phyloP scores from a whole-genome alignment of 2,113 vertebrate genomes.

The Arothron firmamentum region DNA sequence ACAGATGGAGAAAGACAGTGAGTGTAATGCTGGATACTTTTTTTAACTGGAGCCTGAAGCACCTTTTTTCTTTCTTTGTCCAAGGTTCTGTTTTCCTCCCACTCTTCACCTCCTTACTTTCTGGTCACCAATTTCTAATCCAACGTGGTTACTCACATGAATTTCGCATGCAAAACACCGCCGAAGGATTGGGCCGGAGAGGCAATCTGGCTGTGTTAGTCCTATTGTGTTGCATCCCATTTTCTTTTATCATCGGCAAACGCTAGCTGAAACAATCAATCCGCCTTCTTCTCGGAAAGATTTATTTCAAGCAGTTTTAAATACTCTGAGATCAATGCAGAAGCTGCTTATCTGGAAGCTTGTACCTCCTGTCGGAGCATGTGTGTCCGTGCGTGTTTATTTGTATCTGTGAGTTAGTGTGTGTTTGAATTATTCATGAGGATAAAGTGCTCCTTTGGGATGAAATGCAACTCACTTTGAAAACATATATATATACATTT shows the following conservation, averaged over 20 bases:
- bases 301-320: constrained; percentile 40
- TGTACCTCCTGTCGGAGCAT: neutral
- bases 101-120: constrained; percentile 8
- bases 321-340: constrained; percentile 42
- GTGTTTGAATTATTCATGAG: constrained; percentile 63
- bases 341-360: constrained; percentile 11
- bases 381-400: constrained; percentile 23
- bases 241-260: constrained; percentile 7
- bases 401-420: constrained; percentile 38
- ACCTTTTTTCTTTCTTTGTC: constrained; percentile 17
- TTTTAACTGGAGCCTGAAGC: constrained; percentile 24
- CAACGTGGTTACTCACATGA: constrained; percentile 4
- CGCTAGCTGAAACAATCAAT: constrained; percentile 19
- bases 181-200: neutral
- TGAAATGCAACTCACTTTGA: constrained; percentile 40
- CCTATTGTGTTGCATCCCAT: neutral
- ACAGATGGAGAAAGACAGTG: constrained; percentile 12
- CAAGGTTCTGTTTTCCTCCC: constrained; percentile 25
- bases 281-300: constrained; percentile 21
- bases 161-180: neutral
- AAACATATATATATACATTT: constrained; percentile 31
- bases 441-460: constrained; percentile 62
- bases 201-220: neutral
- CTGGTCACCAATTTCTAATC: constrained; percentile 18
- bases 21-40: constrained; percentile 3